A percentile compares a stretch with the other conserved stretches of the same genome.
These are phyloP conservation scores for Zoanthus solanderi DNA, from an alignment of 92 coral and sea anemone species.

Conservation along the genomic window DNA sequence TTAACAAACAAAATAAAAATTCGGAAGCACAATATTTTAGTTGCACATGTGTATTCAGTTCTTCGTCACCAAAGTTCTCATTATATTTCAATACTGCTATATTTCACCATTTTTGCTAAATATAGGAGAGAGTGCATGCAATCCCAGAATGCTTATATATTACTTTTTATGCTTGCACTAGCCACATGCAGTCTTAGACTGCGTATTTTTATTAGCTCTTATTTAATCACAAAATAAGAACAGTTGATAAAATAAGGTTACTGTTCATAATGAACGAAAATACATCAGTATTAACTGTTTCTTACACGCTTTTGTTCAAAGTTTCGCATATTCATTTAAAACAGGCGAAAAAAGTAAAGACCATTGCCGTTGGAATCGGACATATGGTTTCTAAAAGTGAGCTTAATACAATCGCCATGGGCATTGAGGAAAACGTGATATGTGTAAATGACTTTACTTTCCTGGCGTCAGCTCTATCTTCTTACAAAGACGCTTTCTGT, in stretches of 20 bases:
- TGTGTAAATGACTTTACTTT: neutral
- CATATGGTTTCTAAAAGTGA: neutral
- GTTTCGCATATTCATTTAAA: neutral
- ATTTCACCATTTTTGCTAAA: too few relatives aligned
- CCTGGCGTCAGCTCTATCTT: constrained; percentile 2
- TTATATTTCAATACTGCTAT: too few relatives aligned
- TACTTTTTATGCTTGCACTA: too few relatives aligned
- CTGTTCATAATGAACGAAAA: neutral
- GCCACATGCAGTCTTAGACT: too few relatives aligned
- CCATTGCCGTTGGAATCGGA: constrained; percentile 34
- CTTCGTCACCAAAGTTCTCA: too few relatives aligned
- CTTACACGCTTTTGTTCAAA: neutral
- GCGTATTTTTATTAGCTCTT: too few relatives aligned
- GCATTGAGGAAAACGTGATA: constrained; percentile 7
- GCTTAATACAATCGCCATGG: constrained; percentile 27
- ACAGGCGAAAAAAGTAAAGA: constrained; percentile 6
- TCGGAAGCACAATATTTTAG: too few relatives aligned
- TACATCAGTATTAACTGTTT: neutral
- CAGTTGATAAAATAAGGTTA: neutral
- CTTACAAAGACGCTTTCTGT: constrained; percentile 10
- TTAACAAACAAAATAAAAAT: too few relatives aligned
- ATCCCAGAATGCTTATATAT: too few relatives aligned
- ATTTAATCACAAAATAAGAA: too few relatives aligned
- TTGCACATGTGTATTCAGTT: too few relatives aligned
- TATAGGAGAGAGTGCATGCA: too few relatives aligned